Conservation (phyloP, 2,797 vertebrate species). For the Antrozous pallidus region DNA sequence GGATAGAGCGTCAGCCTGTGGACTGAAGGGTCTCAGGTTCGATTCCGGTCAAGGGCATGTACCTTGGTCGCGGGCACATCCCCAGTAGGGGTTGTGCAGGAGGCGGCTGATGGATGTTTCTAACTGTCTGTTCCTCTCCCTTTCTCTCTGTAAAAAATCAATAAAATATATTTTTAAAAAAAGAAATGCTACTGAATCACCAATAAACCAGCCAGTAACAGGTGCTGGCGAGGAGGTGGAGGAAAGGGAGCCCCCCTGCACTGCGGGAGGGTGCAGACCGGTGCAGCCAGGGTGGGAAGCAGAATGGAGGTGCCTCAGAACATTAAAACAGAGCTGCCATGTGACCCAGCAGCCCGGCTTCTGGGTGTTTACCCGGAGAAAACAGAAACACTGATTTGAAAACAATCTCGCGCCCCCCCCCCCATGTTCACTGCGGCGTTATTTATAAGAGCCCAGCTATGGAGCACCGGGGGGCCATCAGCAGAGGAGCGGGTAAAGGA, state of each 20-base stretch:
- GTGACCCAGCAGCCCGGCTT: neutral
- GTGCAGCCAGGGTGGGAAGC: neutral
- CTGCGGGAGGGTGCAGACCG: neutral
- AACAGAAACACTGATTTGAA: neutral
- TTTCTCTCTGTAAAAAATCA: too few relatives aligned
- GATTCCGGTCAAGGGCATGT: too few relatives aligned
- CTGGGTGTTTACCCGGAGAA: neutral
- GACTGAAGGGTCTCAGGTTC: too few relatives aligned
- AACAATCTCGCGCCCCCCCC: neutral
- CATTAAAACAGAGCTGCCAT: neutral
- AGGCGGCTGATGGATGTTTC: too few relatives aligned
- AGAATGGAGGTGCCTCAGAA: neutral
- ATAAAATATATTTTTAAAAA: neutral
- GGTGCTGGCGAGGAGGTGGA: neutral
- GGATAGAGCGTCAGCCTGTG: too few relatives aligned
- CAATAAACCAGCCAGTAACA: neutral
- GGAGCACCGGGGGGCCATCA: neutral
- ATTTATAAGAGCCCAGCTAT: neutral
- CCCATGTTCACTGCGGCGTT: neutral
- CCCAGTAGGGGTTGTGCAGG: too few relatives aligned
- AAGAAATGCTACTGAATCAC: neutral
- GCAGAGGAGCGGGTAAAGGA: neutral
- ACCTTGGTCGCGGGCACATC: too few relatives aligned
- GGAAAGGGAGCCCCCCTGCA: neutral
- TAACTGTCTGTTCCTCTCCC: too few relatives aligned